Evolutionary conservation across 2,113 vertebrate species (phyloP).

Genomic region (Aepyceros melampus): DNA sequence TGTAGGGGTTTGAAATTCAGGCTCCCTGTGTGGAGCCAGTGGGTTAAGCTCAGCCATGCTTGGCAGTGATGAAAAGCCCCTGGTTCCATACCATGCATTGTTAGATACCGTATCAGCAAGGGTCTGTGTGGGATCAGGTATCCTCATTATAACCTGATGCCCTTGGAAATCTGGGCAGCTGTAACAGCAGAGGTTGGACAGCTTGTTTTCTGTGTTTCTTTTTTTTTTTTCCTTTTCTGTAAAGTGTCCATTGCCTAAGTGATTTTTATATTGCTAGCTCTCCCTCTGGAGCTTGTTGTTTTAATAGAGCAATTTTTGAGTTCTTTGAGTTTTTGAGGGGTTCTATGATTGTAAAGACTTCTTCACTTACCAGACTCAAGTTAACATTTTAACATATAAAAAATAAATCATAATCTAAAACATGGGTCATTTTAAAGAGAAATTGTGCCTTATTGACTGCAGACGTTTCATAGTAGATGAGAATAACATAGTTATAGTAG

Average conservation of each 20-base stretch:
- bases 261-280: not conserved
- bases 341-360: not conserved
- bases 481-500: not conserved
- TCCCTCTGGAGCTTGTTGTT: not conserved
- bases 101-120: not conserved
- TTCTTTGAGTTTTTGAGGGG: not conserved
- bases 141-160: not conserved
- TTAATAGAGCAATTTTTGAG: not conserved
- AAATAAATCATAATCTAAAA: not conserved
- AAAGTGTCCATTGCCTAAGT: not conserved
- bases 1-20: not conserved
- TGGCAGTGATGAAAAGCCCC: not conserved
- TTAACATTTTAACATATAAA: not conserved
- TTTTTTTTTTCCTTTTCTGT: not conserved
- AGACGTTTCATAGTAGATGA: not conserved
- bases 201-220: not conserved
- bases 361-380: not conserved
- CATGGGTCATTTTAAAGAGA: not conserved
- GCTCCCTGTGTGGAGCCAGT: too few relatives aligned
- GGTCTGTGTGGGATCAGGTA: fast-evolving
- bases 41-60: not conserved
- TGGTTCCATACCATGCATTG: not conserved
- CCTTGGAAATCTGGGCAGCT: not conserved
- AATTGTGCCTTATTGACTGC: not conserved
- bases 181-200: not conserved